Conservation (phyloP, 2,797 vertebrate species). For the Anas georgica region DNA sequence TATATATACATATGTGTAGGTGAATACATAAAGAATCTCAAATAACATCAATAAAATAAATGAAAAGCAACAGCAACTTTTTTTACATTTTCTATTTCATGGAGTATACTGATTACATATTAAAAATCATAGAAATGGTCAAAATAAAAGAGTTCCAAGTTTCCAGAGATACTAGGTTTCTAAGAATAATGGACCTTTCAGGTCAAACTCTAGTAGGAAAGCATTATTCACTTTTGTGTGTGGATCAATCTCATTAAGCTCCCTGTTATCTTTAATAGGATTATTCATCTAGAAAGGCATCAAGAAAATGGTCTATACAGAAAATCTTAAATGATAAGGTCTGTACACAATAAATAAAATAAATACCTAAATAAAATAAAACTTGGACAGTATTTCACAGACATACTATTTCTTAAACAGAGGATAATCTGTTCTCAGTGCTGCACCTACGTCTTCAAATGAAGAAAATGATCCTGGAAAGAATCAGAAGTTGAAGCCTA, state of each 20-base stretch:
- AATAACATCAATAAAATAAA: neutral
- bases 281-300: slow-evolving; percentile 64
- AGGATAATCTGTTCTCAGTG: neutral
- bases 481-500: neutral
- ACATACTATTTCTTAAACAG: neutral
- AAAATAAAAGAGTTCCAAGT: neutral
- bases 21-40: neutral
- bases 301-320: neutral
- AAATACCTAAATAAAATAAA: neutral
- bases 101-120: neutral
- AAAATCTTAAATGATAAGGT: slow-evolving; percentile 21
- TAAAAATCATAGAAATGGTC: neutral
- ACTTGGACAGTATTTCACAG: neutral
- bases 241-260: slow-evolving; percentile 75
- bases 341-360: neutral
- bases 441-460: neutral
- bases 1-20: neutral
- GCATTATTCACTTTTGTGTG: slow-evolving; percentile 70
- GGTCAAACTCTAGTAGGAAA: slow-evolving; percentile 58
- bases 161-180: slow-evolving; percentile 21
- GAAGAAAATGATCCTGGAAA: neutral
- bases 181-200: slow-evolving; percentile 74
- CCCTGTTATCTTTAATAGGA: slow-evolving; percentile 63
- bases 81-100: neutral
- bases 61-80: neutral